phyloP scores from a whole-genome alignment of 2,888 invertebrate genomes.

The Muschampia plurimacula region DNA sequence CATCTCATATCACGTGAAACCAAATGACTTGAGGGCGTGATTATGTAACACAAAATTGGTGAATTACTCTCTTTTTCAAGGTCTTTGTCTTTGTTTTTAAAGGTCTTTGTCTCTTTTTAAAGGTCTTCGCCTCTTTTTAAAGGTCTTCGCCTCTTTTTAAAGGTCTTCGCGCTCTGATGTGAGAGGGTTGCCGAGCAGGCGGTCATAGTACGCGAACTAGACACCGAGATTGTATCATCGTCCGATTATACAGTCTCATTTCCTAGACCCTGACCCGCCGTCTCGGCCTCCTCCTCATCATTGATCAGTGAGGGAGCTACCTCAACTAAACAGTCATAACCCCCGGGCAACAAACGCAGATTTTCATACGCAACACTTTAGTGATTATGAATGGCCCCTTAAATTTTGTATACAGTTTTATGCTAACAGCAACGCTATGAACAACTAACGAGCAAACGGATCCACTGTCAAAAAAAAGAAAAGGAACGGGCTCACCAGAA shows the following conservation, averaged over 20 bases:
- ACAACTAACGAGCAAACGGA: too few species aligned
- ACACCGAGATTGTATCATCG: not conserved
- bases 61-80: too few species aligned
- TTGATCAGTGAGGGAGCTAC: not conserved
- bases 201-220: not conserved
- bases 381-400: constrained; percentile 23
- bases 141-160: not conserved
- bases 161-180: not conserved
- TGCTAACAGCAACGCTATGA: not conserved
- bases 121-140: not conserved
- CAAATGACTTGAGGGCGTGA: too few species aligned
- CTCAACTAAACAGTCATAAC: constrained; percentile 30
- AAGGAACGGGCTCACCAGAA: too few species aligned
- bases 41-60: too few species aligned
- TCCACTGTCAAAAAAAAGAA: too few species aligned
- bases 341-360: constrained; percentile 42
- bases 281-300: constrained; percentile 12
- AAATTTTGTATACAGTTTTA: constrained; percentile 33
- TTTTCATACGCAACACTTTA: constrained; percentile 43
- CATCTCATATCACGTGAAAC: too few species aligned
- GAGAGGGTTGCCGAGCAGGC: not conserved
- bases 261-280: constrained; percentile 7
- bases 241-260: not conserved
- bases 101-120: too few species aligned
- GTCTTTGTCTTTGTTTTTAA: too few species aligned